Percentiles rank a stretch among this genome's conserved stretches.
phyloP scores from a whole-genome alignment of 2,888 invertebrate species.

The Cremastobaeus sp. region DNA sequence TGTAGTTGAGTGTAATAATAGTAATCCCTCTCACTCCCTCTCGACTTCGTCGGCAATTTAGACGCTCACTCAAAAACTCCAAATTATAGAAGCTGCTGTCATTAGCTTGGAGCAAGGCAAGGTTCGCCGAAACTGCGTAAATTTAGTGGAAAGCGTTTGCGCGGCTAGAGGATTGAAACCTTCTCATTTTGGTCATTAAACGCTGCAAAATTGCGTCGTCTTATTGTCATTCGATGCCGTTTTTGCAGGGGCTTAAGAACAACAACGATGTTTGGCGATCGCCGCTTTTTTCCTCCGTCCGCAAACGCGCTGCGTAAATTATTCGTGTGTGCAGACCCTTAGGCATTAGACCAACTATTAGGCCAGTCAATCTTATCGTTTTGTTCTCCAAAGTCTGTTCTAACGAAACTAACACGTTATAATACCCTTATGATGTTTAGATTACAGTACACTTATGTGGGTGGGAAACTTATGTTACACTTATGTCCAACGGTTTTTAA shows the following conservation, averaged over 20 bases:
- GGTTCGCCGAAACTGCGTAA: constrained; percentile 66
- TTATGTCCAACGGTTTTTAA: too few species aligned
- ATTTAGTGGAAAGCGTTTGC: constrained; percentile 64
- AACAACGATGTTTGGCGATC: constrained; percentile 42
- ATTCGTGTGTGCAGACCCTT: constrained; percentile 14
- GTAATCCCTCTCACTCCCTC: constrained; percentile 73
- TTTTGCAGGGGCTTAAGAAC: background rate
- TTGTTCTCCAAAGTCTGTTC: too few species aligned
- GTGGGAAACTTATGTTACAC: too few species aligned
- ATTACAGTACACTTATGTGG: too few species aligned
- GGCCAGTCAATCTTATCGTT: too few species aligned
- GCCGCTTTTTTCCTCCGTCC: constrained; percentile 46
- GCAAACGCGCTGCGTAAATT: constrained; percentile 59
- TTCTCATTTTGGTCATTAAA: constrained; percentile 54
- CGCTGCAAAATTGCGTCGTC: constrained; percentile 31
- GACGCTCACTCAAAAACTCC: constrained; percentile 77
- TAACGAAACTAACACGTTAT: too few species aligned
- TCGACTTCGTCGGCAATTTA: constrained; percentile 74
- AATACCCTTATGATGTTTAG: too few species aligned
- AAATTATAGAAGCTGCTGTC: constrained; percentile 78
- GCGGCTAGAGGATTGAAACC: constrained; percentile 18
- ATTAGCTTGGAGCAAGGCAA: constrained; percentile 70
- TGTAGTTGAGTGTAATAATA: constrained; percentile 76
- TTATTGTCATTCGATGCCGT: constrained; percentile 34
- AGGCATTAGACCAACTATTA: constrained; percentile 9